A percentile compares a stretch with the other conserved stretches of the same genome.
phyloP scores from a whole-genome alignment of 1,140 invertebrate genomes.

The Apis cerana region DNA sequence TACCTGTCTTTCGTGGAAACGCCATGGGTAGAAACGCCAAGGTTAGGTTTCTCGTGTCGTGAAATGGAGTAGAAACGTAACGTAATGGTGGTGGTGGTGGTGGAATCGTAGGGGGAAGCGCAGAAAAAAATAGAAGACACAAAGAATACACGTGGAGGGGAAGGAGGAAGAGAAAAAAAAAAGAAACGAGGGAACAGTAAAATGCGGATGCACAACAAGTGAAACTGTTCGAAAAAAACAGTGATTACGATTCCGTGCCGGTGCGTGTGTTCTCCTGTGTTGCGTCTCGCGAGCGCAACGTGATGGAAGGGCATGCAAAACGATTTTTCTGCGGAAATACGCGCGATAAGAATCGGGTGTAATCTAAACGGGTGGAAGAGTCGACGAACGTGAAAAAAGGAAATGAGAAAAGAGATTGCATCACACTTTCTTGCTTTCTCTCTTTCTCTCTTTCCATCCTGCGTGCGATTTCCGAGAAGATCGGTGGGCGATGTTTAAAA shows the following conservation, averaged over 20 bases:
- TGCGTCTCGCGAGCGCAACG: conserved; percentile 13
- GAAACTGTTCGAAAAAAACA: conserved; percentile 23
- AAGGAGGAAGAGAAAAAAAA: not conserved
- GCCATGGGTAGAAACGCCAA: conserved; percentile 48
- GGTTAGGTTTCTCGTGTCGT: conserved; percentile 15
- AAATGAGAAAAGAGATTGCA: not conserved
- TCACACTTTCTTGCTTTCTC: not conserved
- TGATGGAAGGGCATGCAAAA: conserved; percentile 46
- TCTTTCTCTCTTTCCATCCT: not conserved
- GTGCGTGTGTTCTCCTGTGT: conserved; percentile 26
- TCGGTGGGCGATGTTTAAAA: not conserved
- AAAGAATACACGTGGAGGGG: not conserved
- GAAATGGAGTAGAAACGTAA: not conserved
- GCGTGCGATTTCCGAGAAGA: too few relatives aligned
- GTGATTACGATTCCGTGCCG: conserved; percentile 15
- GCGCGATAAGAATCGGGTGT: not conserved
- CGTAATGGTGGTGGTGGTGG: not conserved
- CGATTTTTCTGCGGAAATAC: conserved; percentile 37
- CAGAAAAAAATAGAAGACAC: not conserved
- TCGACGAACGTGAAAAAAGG: not conserved
- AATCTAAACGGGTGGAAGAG: not conserved
- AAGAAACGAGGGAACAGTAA: not conserved
- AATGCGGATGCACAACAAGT: conserved; percentile 53
- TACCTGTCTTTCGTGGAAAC: not conserved
- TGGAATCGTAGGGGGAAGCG: not conserved